Percentiles rank a stretch among this genome's conserved stretches.
phyloP scores from a whole-genome alignment of 2,797 vertebrate species.

The Ptychadena robeensis region DNA sequence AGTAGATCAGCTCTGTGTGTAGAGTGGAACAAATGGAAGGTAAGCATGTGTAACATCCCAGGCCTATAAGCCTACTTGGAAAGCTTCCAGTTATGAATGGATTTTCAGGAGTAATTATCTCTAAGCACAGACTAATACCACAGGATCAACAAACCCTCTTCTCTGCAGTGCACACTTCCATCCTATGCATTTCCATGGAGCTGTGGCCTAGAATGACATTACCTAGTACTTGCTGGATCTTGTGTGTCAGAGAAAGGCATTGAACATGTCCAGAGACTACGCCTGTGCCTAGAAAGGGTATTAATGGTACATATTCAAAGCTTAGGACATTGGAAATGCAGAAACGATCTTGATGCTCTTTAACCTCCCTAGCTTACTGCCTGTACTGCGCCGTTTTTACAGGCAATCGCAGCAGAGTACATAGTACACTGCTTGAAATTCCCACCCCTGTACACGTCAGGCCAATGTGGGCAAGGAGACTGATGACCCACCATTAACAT shows the following conservation, averaged over 20 bases:
- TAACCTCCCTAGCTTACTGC: too few relatives aligned
- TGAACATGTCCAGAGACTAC: neutral
- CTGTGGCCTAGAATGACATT: neutral
- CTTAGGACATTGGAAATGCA: too few relatives aligned
- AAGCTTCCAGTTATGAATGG: conserved; percentile 24
- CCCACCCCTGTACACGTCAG: too few relatives aligned
- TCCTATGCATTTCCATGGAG: neutral
- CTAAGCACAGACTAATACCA: conserved; percentile 30
- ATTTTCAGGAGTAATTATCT: conserved; percentile 31
- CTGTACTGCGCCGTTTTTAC: too few relatives aligned
- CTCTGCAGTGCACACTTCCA: neutral
- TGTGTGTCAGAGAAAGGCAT: neutral
- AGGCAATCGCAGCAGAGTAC: too few relatives aligned
- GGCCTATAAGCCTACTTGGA: conserved; percentile 10
- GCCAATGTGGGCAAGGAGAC: too few relatives aligned
- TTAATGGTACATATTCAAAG: too few relatives aligned
- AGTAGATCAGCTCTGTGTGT: neutral
- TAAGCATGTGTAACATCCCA: neutral
- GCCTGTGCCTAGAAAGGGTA: too few relatives aligned
- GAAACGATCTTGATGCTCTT: neutral
- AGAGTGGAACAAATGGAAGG: neutral
- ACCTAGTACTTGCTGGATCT: neutral
- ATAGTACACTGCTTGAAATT: too few relatives aligned
- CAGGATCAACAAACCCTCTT: neutral
- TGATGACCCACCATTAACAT: too few relatives aligned